Base-by-base conservation (phyloP, 2,797 vertebrate species). In the Takifugu rubripes region DNA sequence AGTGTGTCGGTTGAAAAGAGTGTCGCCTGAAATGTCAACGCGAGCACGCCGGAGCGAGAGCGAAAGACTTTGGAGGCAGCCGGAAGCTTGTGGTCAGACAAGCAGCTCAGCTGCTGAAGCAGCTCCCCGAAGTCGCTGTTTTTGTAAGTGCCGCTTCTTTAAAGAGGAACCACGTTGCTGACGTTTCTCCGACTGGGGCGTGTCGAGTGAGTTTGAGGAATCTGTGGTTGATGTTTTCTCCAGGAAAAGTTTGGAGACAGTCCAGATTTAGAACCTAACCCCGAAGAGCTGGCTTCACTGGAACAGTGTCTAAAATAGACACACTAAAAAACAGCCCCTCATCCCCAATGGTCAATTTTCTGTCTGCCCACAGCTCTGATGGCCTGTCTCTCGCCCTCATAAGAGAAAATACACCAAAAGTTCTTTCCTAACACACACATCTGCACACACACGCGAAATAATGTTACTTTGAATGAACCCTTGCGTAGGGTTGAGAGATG, bases 71-170 rank as follows among this genome's bases (percentile, higher is more conserved):
- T 11, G n/a, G 1, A 68, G 49, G 16, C 67, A 64, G 42, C 57
- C 64, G 71, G 83, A 88, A 84, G 58, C 68, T 11, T 75, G 81
- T 81, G 81, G 80, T 73, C 55, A 66, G 27, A 62, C 56, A 66
- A 33, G 36, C 72, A 64, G 52, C 4, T 2, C 66, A 21, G 58
- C 61, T 75, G 77, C 81, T 84, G 79, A 84, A 43, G 33, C 48
- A 77, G 51, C 50, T 46, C 40, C 15, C 15, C 1, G 12, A n/a
- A 48, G 49, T 50, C 25, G 3, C 44, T 27, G 52, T 43, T 65
- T 59, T 64, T 54, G 24, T 75, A 65, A 54, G 40, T 15, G 25
- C 58, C 54, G 52, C 59, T 75, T 62, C 72, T 73, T 70, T 52
- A 77, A 25, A 9, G 25, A 49, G 52, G 77, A 73, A 74, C 81